Percentiles rank a stretch among this genome's conserved stretches.
These are phyloP conservation scores for Tricholaema leucomelas DNA, from an alignment of 2,113 vertebrate genomes.

Conservation along the genomic window DNA sequence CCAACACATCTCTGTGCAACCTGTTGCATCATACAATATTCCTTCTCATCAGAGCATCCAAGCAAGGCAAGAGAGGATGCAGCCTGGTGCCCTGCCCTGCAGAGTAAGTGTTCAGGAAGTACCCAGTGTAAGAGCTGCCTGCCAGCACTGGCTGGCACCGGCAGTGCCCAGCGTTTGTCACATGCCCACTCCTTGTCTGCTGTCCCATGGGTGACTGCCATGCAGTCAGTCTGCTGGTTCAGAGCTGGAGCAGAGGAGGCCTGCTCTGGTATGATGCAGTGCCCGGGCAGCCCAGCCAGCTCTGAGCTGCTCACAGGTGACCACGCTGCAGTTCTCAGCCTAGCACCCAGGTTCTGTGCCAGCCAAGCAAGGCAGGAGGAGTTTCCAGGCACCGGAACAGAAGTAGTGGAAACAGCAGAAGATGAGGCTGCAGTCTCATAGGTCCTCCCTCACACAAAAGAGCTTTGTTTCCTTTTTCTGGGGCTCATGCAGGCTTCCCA, in stretches of 20 bases:
- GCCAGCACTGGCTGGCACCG: not conserved
- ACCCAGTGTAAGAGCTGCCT: not conserved
- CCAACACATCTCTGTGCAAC: not conserved
- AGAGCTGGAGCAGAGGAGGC: not conserved
- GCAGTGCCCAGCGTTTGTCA: not conserved
- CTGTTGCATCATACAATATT: not conserved
- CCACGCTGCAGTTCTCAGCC: not conserved
- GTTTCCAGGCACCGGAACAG: not conserved
- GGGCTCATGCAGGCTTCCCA: not conserved
- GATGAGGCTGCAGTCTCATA: not conserved
- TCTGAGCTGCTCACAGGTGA: not conserved
- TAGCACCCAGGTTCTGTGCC: not conserved
- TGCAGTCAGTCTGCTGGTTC: not conserved
- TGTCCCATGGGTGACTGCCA: not conserved
- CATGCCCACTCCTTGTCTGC: not conserved
- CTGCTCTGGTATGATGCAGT: not conserved
- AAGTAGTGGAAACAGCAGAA: not conserved
- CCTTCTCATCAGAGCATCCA: not conserved
- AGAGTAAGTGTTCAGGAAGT: not conserved
- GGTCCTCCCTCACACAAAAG: not conserved
- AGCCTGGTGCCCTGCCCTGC: accelerated
- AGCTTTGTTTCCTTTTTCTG: not conserved
- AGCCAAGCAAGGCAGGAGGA: not conserved
- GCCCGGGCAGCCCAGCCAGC: not conserved
- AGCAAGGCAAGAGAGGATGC: not conserved